These are phyloP conservation scores for Oriolus oriolus DNA, from an alignment of 2,113 vertebrate genomes.

Conservation along the genomic window DNA sequence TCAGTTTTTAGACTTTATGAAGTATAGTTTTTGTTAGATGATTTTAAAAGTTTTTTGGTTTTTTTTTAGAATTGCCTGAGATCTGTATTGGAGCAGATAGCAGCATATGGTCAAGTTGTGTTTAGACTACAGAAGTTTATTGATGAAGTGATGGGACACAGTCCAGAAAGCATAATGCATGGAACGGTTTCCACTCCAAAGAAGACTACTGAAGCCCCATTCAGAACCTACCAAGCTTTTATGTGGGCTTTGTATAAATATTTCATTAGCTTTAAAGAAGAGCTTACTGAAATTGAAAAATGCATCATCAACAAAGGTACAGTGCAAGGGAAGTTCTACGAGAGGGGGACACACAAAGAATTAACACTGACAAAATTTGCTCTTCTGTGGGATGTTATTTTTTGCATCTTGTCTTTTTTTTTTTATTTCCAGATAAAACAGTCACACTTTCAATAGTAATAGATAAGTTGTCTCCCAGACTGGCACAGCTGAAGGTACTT, in stretches of 20 bases:
- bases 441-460: constrained; percentile 88
- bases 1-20: neutral
- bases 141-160: constrained; percentile 93
- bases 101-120: constrained; percentile 91
- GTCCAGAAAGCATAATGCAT: constrained; percentile 72
- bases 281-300: constrained; percentile 88
- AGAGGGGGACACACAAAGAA: neutral
- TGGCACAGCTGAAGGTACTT: constrained; percentile 91
- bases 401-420: neutral
- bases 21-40: neutral
- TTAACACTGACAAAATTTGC: neutral
- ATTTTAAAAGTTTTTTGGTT: neutral
- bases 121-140: constrained; percentile 92
- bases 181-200: constrained; percentile 73
- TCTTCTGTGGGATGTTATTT: neutral
- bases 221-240: constrained; percentile 96
- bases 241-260: constrained; percentile 97
- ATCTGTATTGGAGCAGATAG: constrained; percentile 90
- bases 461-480: constrained; percentile 83
- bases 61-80: constrained; percentile 83
- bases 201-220: constrained; percentile 86
- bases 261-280: constrained; percentile 91
- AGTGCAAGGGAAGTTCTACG: neutral
- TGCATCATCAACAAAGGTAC: constrained; percentile 86
- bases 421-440: constrained; percentile 79